These are phyloP conservation scores for Hyalella azteca DNA, from an alignment of 2,888 invertebrate genomes.

Conservation along the genomic window DNA sequence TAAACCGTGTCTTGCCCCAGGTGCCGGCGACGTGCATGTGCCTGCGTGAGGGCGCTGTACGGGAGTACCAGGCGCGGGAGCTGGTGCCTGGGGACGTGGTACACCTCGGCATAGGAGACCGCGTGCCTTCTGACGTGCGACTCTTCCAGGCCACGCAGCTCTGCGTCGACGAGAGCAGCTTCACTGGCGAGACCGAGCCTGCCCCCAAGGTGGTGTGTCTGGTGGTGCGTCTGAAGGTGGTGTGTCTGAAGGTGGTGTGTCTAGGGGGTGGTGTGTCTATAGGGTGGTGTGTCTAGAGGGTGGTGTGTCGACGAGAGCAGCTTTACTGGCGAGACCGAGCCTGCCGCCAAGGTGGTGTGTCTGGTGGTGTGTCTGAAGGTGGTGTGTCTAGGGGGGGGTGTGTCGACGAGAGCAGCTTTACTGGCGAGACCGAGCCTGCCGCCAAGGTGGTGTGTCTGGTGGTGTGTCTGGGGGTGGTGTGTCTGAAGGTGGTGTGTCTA, in stretches of 20 bases:
- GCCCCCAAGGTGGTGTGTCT: conserved; percentile 69
- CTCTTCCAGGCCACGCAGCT: conserved; percentile 86
- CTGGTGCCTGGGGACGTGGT: conserved; percentile 97
- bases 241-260: neutral
- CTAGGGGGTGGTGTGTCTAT: neutral
- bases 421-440: conserved; percentile 96
- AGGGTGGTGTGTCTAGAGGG: neutral
- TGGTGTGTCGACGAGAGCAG: neutral
- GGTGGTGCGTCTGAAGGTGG: too few relatives aligned
- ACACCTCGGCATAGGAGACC: conserved; percentile 88
- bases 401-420: conserved; percentile 98
- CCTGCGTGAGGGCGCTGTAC: conserved; percentile 82
- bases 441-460: conserved; percentile 68
- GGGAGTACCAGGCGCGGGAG: conserved; percentile 90
- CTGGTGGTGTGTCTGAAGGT: conserved; percentile 65
- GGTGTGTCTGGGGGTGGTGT: too few relatives aligned
- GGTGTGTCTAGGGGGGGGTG: too few relatives aligned
- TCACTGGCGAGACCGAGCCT: conserved; percentile 98
- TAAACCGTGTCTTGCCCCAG: conserved; percentile 59
- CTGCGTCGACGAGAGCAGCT: conserved; percentile 95
- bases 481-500: too few relatives aligned
- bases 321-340: neutral
- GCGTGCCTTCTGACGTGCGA: conserved; percentile 95
- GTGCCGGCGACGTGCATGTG: conserved; percentile 66
- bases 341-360: neutral